These are phyloP conservation scores for Lutjanus campechanus DNA, from an alignment of 2,797 vertebrate genomes.

Conservation along the genomic window DNA sequence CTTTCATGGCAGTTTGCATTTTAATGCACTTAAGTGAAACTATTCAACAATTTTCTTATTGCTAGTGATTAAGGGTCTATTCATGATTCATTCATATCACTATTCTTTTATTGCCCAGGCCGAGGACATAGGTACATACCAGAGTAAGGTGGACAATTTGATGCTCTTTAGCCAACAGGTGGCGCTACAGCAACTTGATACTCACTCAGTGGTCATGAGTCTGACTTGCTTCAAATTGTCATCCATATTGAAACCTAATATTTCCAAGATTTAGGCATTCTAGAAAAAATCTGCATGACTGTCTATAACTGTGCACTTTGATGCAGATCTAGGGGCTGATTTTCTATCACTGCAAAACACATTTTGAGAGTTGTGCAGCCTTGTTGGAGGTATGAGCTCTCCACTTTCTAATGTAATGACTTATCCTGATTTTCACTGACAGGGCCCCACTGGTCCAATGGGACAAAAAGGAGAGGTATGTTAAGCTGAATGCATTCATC, in stretches of 20 bases:
- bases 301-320: background rate
- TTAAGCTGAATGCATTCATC: conserved; percentile 45
- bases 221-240: background rate
- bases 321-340: background rate
- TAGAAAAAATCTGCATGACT: background rate
- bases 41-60: too few relatives aligned
- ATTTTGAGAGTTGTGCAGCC: background rate
- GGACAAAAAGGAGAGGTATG: conserved; percentile 94
- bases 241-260: background rate
- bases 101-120: too few relatives aligned
- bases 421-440: conserved; percentile 66
- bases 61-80: too few relatives aligned
- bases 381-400: background rate
- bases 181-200: background rate
- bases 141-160: background rate
- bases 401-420: background rate
- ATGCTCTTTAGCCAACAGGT: background rate
- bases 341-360: conserved; percentile 1
- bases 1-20: too few relatives aligned
- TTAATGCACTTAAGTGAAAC: too few relatives aligned
- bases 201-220: background rate
- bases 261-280: background rate
- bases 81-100: too few relatives aligned
- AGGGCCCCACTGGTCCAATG: conserved; percentile 88
- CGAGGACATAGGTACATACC: background rate